A percentile compares a stretch with the other conserved stretches of the same genome.
Conservation (phyloP, 2,113 vertebrate genomes). For the Melanocharis versteri region DNA sequence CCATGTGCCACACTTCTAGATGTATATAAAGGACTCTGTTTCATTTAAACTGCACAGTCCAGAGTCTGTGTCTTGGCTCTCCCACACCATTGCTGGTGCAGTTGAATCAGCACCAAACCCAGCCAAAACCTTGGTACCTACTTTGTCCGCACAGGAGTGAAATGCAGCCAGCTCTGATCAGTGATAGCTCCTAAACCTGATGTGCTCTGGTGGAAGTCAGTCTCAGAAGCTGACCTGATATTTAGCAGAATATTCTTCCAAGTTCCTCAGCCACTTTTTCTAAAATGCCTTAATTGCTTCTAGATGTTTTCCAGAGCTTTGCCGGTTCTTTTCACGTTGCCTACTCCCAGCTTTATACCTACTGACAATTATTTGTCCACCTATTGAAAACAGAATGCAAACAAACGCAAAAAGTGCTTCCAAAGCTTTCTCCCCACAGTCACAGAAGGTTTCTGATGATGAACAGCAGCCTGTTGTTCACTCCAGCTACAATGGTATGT, state of each 20-base stretch:
- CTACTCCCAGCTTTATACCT: neutral
- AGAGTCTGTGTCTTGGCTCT: neutral
- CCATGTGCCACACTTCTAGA: neutral
- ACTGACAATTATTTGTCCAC: slow-evolving; percentile 7
- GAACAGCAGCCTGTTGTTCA: slow-evolving; percentile 28
- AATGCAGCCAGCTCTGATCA: neutral
- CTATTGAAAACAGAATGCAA: slow-evolving; percentile 7
- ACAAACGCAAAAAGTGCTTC: slow-evolving; percentile 38
- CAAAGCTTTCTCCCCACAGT: neutral
- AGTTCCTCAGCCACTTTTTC: neutral
- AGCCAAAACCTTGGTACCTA: neutral
- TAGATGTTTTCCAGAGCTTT: neutral
- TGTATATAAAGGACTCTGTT: neutral
- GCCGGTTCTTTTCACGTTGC: neutral
- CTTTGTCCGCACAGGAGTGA: neutral
- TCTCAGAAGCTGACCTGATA: neutral
- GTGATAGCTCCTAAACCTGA: neutral
- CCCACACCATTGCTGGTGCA: neutral
- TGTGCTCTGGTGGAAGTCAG: neutral
- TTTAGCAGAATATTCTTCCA: neutral
- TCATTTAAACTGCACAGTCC: neutral
- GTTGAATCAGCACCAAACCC: neutral
- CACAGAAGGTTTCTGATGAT: slow-evolving; percentile 14
- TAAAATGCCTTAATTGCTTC: neutral
- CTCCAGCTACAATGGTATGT: slow-evolving; percentile 1